Evolutionary conservation across 2,797 vertebrate species (phyloP).

Genomic region (Karalla daura): DNA sequence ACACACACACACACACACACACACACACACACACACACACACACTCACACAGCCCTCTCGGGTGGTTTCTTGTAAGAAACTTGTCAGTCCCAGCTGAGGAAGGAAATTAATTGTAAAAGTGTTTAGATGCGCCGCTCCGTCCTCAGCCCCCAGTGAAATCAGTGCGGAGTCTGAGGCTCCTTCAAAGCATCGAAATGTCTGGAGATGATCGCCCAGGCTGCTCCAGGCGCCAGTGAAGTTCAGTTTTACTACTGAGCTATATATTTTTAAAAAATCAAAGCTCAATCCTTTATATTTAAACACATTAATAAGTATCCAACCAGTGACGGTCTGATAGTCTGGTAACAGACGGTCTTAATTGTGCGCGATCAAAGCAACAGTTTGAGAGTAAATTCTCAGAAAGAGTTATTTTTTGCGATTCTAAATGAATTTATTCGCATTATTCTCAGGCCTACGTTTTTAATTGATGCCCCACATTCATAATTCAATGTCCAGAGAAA

Average conservation of each 20-base stretch:
- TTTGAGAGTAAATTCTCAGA: no score
- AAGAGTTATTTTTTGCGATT: no score
- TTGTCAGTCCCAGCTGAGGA: constrained; percentile 54
- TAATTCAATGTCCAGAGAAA: neutral
- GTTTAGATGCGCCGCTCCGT: constrained; percentile 36
- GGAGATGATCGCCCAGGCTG: no score
- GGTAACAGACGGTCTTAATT: no score
- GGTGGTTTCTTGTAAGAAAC: constrained; percentile 54
- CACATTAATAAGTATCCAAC: no score
- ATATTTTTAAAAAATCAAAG: no score
- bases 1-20: constrained; percentile 22
- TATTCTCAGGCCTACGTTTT: neutral
- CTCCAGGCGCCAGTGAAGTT: no score
- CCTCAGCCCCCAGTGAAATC: constrained; percentile 33
- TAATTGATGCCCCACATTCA: neutral
- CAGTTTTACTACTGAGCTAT: no score
- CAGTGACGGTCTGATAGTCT: no score
- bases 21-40: constrained; percentile 68
- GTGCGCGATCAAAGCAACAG: no score
- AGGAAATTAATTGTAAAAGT: constrained; percentile 64
- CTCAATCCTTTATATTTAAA: no score
- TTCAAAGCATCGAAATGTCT: neutral
- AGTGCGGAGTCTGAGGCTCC: neutral
- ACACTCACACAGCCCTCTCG: constrained; percentile 52
- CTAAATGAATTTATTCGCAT: no score